Conservation (phyloP, 2,888 invertebrate genomes). For the Drosophila pegasa region DNA sequence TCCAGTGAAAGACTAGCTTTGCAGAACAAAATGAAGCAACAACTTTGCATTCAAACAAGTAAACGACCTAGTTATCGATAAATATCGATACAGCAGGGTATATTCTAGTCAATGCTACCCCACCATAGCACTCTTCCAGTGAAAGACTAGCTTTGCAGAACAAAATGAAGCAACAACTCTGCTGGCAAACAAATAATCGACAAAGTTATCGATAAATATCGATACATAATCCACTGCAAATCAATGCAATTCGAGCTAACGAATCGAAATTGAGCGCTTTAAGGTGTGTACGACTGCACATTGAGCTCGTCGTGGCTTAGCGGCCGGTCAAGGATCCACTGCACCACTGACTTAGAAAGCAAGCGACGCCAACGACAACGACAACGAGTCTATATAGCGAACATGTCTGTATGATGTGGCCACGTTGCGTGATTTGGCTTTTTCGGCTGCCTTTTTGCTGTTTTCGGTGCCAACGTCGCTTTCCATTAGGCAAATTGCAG, state of each 20-base stretch:
- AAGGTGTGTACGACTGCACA: not conserved
- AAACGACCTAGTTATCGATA: not conserved
- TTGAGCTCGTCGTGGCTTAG: not conserved
- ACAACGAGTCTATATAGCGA: not conserved
- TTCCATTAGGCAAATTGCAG: slow-evolving; percentile 76
- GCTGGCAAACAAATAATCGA: not conserved
- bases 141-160: no score
- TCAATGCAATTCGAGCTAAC: not conserved
- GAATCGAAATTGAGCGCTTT: not conserved
- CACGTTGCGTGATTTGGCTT: slow-evolving; percentile 68
- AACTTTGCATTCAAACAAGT: no score
- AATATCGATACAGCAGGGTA: not conserved
- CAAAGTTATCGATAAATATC: not conserved
- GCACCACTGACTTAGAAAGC: slow-evolving; percentile 59
- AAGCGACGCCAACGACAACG: not conserved
- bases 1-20: not conserved
- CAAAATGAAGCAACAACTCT: not conserved
- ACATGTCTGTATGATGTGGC: slow-evolving; percentile 19
- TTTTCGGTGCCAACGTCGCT: slow-evolving; percentile 23
- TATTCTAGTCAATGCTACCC: not conserved
- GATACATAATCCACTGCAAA: not conserved
- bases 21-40: no score
- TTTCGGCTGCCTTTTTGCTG: slow-evolving; percentile 27
- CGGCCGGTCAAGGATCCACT: slow-evolving; percentile 31
- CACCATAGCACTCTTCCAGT: no score